A percentile compares a stretch with the other conserved stretches of the same genome.
Conservation (phyloP, 1,140 invertebrate genomes). For the Ephestia elutella region DNA sequence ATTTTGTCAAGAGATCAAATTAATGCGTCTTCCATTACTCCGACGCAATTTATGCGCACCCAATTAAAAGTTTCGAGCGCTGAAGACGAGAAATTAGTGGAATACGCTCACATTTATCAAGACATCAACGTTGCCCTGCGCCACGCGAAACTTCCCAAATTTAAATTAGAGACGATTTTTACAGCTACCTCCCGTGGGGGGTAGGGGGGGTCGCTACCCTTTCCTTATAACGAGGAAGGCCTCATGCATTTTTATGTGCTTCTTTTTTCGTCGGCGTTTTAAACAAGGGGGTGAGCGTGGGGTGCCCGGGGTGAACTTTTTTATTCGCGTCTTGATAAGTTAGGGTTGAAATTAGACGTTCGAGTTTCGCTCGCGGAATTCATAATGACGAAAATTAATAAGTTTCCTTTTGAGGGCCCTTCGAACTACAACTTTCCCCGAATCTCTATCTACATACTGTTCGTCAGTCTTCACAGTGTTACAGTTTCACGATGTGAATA, state of each 20-base stretch:
- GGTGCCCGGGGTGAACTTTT: constrained; percentile 66
- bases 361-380: constrained; percentile 74
- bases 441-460: constrained; percentile 14
- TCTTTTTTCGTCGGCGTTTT: constrained; percentile 76
- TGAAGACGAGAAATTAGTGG: constrained; percentile 71
- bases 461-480: too few relatives aligned
- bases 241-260: constrained; percentile 77
- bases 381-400: constrained; percentile 75
- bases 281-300: constrained; percentile 73
- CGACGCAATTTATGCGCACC: constrained; percentile 60
- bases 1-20: constrained; percentile 63
- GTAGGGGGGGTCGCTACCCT: constrained; percentile 65
- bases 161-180: constrained; percentile 75
- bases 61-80: constrained; percentile 69
- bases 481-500: too few relatives aligned
- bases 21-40: constrained; percentile 60
- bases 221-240: constrained; percentile 75
- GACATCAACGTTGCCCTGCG: constrained; percentile 69
- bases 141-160: constrained; percentile 72
- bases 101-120: constrained; percentile 71
- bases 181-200: constrained; percentile 65
- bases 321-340: constrained; percentile 76
- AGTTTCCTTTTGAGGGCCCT: constrained; percentile 68
- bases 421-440: constrained; percentile 37
- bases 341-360: constrained; percentile 75